Evolutionary conservation across 2,888 invertebrate genomes (phyloP).

Genomic region (Chaetogeoica ovagalla): DNA sequence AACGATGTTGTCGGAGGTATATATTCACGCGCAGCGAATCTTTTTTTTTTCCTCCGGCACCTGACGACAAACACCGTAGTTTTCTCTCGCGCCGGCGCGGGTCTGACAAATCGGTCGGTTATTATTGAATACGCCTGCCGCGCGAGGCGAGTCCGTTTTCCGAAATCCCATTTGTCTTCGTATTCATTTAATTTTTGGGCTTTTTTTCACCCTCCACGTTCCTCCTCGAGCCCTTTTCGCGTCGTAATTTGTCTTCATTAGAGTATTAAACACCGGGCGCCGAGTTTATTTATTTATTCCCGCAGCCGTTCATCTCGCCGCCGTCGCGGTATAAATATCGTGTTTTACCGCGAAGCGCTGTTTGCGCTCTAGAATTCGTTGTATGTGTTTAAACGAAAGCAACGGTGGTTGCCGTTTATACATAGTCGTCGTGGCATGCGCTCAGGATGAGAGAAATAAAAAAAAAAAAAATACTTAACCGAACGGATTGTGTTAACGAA

Average conservation of each 20-base stretch:
- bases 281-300: conserved; percentile 39
- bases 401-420: not conserved
- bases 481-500: too few species aligned
- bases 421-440: too few species aligned
- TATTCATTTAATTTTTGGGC: not conserved
- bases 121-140: too few species aligned
- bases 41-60: too few species aligned
- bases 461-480: too few species aligned
- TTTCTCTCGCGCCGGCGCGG: not conserved
- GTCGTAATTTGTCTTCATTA: conserved; percentile 51
- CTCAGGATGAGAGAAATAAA: too few species aligned
- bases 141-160: conserved; percentile 11
- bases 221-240: too few species aligned
- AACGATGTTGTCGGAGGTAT: too few species aligned
- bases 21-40: too few species aligned
- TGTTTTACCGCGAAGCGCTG: not conserved
- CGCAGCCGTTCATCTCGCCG: conserved; percentile 18
- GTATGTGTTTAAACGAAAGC: not conserved
- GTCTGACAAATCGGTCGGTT: conserved; percentile 31
- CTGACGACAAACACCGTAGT: too few species aligned
- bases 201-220: too few species aligned
- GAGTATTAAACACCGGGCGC: conserved; percentile 9
- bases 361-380: too few species aligned
- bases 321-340: not conserved
- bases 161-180: conserved; percentile 15